These are phyloP conservation scores for Spondyliosoma cantharus DNA, from an alignment of 2,797 vertebrate genomes.

Conservation along the genomic window DNA sequence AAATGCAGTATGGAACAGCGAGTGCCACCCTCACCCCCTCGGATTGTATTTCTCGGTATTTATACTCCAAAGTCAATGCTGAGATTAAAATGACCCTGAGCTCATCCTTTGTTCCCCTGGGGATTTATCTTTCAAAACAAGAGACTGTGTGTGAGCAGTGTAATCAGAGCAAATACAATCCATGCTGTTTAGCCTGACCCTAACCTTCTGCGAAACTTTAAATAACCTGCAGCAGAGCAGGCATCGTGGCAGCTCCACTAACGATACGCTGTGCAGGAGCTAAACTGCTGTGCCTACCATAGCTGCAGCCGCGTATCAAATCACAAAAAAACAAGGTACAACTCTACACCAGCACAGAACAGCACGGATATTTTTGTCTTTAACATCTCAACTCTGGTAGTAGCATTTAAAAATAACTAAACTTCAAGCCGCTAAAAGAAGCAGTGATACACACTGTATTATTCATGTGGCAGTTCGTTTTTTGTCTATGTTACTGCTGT, in stretches of 20 bases:
- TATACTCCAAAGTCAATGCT: slow-evolving; percentile 51
- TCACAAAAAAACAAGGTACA: slow-evolving; percentile 7
- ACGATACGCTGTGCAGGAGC: slow-evolving; percentile 41
- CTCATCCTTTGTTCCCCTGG: slow-evolving; percentile 19
- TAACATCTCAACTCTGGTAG: slow-evolving; percentile 18
- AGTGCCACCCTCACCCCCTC: slow-evolving; percentile 25
- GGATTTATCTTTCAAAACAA: slow-evolving; percentile 33
- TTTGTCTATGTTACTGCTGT: slow-evolving; percentile 4
- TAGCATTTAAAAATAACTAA: slow-evolving; percentile 50
- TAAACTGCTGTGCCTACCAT: slow-evolving; percentile 23
- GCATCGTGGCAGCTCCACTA: slow-evolving; percentile 26
- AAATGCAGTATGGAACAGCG: slow-evolving; percentile 50
- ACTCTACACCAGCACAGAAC: slow-evolving; percentile 26
- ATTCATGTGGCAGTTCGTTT: slow-evolving; percentile 28
- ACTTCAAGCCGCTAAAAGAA: slow-evolving; percentile 26
- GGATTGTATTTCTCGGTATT: slow-evolving; percentile 59
- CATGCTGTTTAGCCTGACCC: slow-evolving; percentile 22
- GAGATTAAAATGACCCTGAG: slow-evolving; percentile 59
- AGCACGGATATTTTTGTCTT: slow-evolving; percentile 30
- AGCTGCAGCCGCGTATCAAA: slow-evolving; percentile 54
- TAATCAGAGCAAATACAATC: slow-evolving; percentile 32
- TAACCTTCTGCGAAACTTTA: slow-evolving; percentile 40
- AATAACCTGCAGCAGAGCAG: slow-evolving; percentile 57
- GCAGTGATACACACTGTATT: background rate
- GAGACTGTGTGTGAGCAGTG: background rate